Evolutionary conservation across 2,113 vertebrate species (phyloP), one percentile per base, ranked within the genome.

Genomic region (Eurypyga helias): DNA sequence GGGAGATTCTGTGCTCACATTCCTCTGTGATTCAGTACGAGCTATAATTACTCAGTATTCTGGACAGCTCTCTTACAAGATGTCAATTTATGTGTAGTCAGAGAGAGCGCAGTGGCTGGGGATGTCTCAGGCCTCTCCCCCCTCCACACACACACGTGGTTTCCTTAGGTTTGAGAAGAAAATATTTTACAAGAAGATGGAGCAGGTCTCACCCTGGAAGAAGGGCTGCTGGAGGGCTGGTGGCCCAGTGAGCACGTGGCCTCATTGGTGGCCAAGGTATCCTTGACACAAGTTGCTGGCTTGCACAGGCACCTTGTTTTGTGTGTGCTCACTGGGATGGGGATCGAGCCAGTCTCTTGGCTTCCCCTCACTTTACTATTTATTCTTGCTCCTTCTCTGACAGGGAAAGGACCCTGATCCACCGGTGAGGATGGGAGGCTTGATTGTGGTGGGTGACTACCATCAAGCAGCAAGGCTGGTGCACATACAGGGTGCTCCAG

Each of bases 161-260:
- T 91, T 64, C 62, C 49, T 85, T 65, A 11, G n/a, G 14, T 76
- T 85, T 80, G 41, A 41, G 90, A 72, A 66, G 31, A 48, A 78
- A 89, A 67, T 33, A 26, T 83, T 93, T 87, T 25, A 26, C 36
- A 13, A 49, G 29, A 57, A 0, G 0, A 41, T 10, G 31, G 36
- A 72, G 49, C 1, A 4, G 73, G 45, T 28, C 31, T 79, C 6
- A 1, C 38, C 26, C 36, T 55, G 21, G 34, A 34, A 83, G 34
- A 8, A 18, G 33, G 26, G 71, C 28, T 66, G 64, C 34, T 29
- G 48, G 21, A 48, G 38, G 31, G 10, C 43, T 19, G 28, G 14
- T 36, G 46, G 58, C 10, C 13, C 1, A 70, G 46, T 0, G 0
- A 72, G 23, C 14, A 11, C 4, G 0, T 1, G 0, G 2, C n/a